Evolutionary conservation across 2,888 invertebrate species (phyloP).

Genomic region (Drosophila infuscata): DNA sequence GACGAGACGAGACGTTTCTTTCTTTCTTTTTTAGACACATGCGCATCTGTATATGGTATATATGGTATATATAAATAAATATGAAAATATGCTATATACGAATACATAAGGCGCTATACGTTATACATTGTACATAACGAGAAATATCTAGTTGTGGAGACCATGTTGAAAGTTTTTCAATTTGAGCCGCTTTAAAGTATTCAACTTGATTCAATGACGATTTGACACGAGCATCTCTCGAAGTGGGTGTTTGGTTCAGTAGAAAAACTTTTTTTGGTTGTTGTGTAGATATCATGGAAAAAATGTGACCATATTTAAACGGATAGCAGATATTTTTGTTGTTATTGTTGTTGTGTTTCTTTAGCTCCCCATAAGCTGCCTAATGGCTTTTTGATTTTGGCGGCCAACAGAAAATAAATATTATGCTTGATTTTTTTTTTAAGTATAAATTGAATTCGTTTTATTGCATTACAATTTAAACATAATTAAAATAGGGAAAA

Average conservation of each 20-base stretch:
- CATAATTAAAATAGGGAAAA: not conserved
- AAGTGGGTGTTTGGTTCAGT: not conserved
- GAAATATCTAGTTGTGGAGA: constrained; percentile 39
- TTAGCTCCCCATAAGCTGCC: constrained; percentile 31
- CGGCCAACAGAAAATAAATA: constrained; percentile 8
- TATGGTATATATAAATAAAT: constrained; percentile 18
- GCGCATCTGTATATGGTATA: constrained; percentile 54
- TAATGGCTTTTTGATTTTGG: constrained; percentile 67
- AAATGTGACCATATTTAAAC: constrained; percentile 49
- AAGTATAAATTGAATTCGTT: constrained; percentile 3
- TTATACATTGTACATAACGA: constrained; percentile 20
- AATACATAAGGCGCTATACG: constrained; percentile 1
- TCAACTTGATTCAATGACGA: constrained; percentile 57
- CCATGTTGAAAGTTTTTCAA: constrained; percentile 78
- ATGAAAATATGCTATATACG: constrained; percentile 34
- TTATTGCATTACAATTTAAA: not conserved
- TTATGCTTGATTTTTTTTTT: not conserved
- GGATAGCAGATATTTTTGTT: constrained; percentile 35
- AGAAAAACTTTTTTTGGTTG: constrained; percentile 20
- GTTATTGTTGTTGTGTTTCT: constrained; percentile 7
- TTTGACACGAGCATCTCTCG: constrained; percentile 14
- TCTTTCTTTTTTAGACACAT: constrained; percentile 42
- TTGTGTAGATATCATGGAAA: constrained; percentile 29
- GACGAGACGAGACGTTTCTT: constrained; percentile 51
- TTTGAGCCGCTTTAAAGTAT: constrained; percentile 76